Evolutionary conservation across 2,888 invertebrate genomes (phyloP), one percentile per base, ranked within the genome.

Genomic region (Ommatoiulus sabulosus): DNA sequence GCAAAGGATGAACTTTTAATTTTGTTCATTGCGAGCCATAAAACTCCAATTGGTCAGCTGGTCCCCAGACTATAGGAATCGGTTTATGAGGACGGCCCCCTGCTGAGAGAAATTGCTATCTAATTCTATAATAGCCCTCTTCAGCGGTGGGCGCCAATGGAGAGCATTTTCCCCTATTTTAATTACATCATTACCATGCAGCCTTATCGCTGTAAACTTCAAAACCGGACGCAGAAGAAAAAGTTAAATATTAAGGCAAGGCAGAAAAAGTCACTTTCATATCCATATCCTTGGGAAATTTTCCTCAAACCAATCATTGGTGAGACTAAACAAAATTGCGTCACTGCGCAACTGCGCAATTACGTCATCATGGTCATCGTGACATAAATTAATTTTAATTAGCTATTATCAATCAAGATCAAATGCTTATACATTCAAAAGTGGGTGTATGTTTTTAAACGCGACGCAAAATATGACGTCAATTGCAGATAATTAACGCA

Each of bases 121-220:
- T 63, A 63, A 63, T 63, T 63, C 63, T 63, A 63, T 63, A 72
- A 72, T 72, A 72, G 72, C 72, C 72, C 20, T 24, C 72, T 72
- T 72, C 24, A n/a, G 20, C 72, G n/a, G 20, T 24, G 0, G 72
- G 20, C 35, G 24, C 35, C 24, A 24, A 80, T 35, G 20, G 20
- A 80, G 80, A 35, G 24, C 35, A 24, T 10, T 80, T 35, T 10
- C 80, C 80, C 80, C 35, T 35, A 35, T 80, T 80, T 80, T 35
- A 80, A 80, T 80, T 80, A 80, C 80, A 35, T 6, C 20, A 80
- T 80, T 80, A 80, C 20, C 80, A 80, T 80, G 10, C 80, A 80
- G 80, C 80, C 35, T 35, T 35, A 8, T 80, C 80, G 80, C 10
- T 80, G 80, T 80, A 20, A 80, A 80, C 35, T 80, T 80, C 35